Evolutionary conservation across 2,888 invertebrate species (phyloP).

Genomic region (Phrixothrix hirtus): DNA sequence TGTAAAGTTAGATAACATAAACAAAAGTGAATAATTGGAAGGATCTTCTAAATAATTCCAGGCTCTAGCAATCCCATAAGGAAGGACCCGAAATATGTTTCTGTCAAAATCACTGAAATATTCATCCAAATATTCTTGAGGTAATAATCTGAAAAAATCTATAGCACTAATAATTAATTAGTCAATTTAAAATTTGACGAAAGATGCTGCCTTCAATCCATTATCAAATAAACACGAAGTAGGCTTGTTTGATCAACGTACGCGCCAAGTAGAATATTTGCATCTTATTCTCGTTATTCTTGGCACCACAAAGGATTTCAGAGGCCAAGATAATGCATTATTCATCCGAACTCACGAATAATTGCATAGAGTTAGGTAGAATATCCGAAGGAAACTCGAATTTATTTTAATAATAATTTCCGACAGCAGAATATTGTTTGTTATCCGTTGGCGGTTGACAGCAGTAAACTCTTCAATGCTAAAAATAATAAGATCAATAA

Average conservation of each 20-base stretch:
- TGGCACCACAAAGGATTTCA: constrained; percentile 31
- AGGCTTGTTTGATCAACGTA: constrained; percentile 26
- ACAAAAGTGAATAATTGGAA: too few species aligned
- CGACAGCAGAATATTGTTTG: constrained; percentile 28
- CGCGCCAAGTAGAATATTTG: constrained; percentile 29
- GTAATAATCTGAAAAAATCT: too few species aligned
- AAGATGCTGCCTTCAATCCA: constrained; percentile 13
- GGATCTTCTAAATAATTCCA: too few species aligned
- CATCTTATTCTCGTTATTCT: constrained; percentile 32
- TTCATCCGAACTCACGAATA: constrained; percentile 30
- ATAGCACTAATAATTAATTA: constrained; percentile 4
- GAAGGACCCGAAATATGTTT: too few species aligned
- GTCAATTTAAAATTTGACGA: constrained; percentile 5
- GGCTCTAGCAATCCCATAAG: too few species aligned
- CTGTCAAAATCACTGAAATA: too few species aligned
- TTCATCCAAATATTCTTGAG: too few species aligned
- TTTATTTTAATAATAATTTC: constrained; percentile 32
- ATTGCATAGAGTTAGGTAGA: constrained; percentile 30
- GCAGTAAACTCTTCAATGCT: constrained; percentile 4
- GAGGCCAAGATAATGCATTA: constrained; percentile 31
- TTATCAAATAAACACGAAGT: constrained; percentile 26
- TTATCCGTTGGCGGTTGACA: constrained; percentile 16
- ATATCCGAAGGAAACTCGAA: constrained; percentile 30
- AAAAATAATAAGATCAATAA: constrained; percentile 8
- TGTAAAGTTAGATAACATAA: too few species aligned